Evolutionary conservation across 92 coral and sea anemone genomes (phyloP).

Genomic region (Pocillopora meandrina): DNA sequence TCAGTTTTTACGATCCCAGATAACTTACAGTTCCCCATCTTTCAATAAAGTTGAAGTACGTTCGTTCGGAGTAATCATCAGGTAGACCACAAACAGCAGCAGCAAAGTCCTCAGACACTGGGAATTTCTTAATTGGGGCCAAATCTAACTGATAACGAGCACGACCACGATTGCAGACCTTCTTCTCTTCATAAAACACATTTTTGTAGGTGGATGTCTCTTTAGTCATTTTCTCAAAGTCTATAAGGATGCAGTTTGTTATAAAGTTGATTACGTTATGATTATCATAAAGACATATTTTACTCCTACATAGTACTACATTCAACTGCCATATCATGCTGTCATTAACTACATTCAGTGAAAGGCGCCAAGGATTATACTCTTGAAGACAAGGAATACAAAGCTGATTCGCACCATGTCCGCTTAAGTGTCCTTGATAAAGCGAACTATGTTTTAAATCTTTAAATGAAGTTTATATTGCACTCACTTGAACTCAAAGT

Average conservation of each 20-base stretch:
- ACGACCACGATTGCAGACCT: not conserved
- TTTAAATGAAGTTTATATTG: too few relatives aligned
- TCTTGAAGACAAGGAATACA: too few relatives aligned
- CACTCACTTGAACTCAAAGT: constrained; percentile 4
- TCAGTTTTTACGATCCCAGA: not conserved
- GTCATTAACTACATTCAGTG: too few relatives aligned
- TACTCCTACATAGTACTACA: too few relatives aligned
- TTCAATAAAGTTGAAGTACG: not conserved
- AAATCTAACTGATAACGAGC: not conserved
- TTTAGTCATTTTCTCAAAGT: not conserved
- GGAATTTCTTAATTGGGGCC: not conserved
- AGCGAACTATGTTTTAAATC: too few relatives aligned
- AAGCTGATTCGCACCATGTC: too few relatives aligned
- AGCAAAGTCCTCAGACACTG: constrained; percentile 8
- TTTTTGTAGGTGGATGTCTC: not conserved
- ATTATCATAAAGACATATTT: too few relatives aligned
- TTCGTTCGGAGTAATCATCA: not conserved
- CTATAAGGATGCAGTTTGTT: not conserved
- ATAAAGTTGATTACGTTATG: too few relatives aligned
- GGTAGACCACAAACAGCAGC: constrained; percentile 2
- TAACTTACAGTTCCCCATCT: constrained; percentile 1
- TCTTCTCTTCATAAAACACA: not conserved
- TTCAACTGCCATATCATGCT: too few relatives aligned
- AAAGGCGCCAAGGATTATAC: too few relatives aligned
- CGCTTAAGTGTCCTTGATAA: too few relatives aligned